Percentiles rank a stretch among this genome's conserved stretches.
Conservation (phyloP, 2,113 vertebrate species). For the Neolamprologus ventralis region DNA sequence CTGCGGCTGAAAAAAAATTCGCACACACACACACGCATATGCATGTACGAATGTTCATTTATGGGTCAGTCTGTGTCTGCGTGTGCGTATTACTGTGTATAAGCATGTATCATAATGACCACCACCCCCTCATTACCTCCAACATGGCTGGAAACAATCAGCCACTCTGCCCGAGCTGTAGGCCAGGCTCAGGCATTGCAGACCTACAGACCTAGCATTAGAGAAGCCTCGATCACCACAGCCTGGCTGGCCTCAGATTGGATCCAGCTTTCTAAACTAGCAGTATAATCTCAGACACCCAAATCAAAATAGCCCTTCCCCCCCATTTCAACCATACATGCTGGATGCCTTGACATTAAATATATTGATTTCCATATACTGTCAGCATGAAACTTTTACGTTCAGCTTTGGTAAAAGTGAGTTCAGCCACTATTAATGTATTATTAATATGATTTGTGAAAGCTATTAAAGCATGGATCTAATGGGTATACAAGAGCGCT, state of each 20-base stretch:
- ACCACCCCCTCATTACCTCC: constrained; percentile 61
- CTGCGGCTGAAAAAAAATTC: constrained; percentile 15
- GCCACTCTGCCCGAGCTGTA: constrained; percentile 40
- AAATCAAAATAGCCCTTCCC: constrained; percentile 34
- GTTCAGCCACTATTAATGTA: not conserved
- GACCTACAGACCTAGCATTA: constrained; percentile 60
- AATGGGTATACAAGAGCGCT: not conserved
- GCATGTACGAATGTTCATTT: constrained; percentile 19
- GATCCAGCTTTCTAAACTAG: constrained; percentile 56
- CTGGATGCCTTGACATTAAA: not conserved
- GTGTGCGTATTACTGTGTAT: constrained; percentile 18
- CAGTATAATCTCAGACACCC: constrained; percentile 47
- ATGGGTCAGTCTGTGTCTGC: constrained; percentile 10
- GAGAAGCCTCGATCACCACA: constrained; percentile 55
- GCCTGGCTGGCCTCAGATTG: constrained; percentile 51
- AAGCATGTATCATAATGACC: constrained; percentile 50
- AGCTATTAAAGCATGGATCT: not conserved
- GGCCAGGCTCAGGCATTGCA: constrained; percentile 43
- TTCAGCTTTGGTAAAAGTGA: not conserved
- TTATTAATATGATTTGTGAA: not conserved
- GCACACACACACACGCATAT: not conserved
- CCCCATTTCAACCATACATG: not conserved
- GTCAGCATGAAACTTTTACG: not conserved
- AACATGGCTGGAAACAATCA: constrained; percentile 65
- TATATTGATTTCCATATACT: constrained; percentile 7